Evolutionary conservation across 92 coral and sea anemone species (phyloP).

Genomic region (Palythoa grandis): DNA sequence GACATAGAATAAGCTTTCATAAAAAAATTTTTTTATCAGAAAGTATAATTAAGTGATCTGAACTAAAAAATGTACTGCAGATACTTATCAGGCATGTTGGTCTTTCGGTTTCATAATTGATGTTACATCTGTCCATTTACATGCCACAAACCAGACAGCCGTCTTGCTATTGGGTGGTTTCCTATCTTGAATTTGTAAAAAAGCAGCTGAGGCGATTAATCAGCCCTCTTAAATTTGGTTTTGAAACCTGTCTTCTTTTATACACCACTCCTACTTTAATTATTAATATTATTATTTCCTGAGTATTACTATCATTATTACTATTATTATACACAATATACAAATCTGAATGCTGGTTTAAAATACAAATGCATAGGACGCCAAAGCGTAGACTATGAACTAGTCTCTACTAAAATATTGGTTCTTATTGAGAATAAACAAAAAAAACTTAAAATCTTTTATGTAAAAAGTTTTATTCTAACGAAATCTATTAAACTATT

Average conservation of each 20-base stretch:
- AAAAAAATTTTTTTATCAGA: background rate
- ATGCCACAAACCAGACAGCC: background rate
- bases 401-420: no score
- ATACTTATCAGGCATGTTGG: background rate
- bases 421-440: no score
- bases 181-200: background rate
- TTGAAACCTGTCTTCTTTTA: background rate
- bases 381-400: no score
- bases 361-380: no score
- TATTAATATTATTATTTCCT: no score
- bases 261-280: background rate
- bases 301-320: no score
- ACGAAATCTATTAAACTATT: no score
- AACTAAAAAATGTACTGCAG: background rate
- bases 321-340: no score
- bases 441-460: no score
- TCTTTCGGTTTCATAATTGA: conserved; percentile 12
- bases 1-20: background rate
- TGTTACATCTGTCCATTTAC: conserved; percentile 27
- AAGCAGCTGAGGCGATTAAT: no score
- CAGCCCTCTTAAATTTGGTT: background rate
- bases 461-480: no score
- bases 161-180: background rate
- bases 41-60: background rate
- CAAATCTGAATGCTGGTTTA: no score